These are phyloP conservation scores for Aspidoscelis tigris DNA, from an alignment of 2,113 vertebrate genomes.

Conservation along the genomic window DNA sequence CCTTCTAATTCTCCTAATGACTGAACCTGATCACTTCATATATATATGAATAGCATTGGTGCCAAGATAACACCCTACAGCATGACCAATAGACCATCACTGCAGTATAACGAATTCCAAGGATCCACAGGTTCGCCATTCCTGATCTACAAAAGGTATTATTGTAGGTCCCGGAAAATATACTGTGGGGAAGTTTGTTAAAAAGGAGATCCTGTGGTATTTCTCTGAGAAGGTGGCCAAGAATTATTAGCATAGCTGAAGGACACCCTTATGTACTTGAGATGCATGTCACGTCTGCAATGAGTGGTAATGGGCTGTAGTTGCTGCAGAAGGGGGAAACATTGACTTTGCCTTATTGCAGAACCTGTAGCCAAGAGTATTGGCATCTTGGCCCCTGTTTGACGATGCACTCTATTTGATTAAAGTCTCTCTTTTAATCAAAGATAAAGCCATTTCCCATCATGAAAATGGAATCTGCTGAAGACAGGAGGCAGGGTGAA, in stretches of 20 bases:
- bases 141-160: background rate
- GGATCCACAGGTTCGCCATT: background rate
- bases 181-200: background rate
- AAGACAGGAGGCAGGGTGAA: background rate
- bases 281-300: slow-evolving; percentile 63
- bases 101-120: background rate
- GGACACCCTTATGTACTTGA: slow-evolving; percentile 38
- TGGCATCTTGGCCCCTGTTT: slow-evolving; percentile 76
- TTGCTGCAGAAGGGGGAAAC: slow-evolving; percentile 28
- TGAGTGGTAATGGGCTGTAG: slow-evolving; percentile 49
- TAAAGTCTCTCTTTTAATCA: slow-evolving; percentile 79
- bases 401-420: slow-evolving; percentile 77
- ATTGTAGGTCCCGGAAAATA: background rate
- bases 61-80: background rate
- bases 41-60: too few relatives aligned
- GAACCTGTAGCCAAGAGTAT: slow-evolving; percentile 67
- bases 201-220: background rate
- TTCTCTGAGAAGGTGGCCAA: background rate
- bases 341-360: slow-evolving; percentile 60
- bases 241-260: background rate
- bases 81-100: background rate
- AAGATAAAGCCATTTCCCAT: slow-evolving; percentile 76
- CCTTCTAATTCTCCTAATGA: too few relatives aligned
- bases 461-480: slow-evolving; percentile 74
- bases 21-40: too few relatives aligned